These are phyloP conservation scores for Drosophila subquinaria DNA, from an alignment of 2,888 invertebrate species.

Conservation along the genomic window DNA sequence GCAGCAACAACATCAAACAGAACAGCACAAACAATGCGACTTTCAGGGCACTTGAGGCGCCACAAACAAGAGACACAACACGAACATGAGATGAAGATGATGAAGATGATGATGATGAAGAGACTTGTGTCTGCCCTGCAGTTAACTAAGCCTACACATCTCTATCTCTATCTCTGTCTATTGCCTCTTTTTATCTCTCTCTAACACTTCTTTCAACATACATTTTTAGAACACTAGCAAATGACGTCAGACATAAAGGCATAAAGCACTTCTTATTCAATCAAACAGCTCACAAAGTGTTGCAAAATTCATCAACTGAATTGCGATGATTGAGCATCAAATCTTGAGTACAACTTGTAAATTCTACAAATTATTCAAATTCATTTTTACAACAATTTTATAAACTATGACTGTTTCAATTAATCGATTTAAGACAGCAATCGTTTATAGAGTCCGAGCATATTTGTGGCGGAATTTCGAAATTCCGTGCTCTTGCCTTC, in stretches of 20 bases:
- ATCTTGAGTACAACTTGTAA: neutral
- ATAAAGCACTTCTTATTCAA: conserved; percentile 15
- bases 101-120: neutral
- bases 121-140: conserved; percentile 38
- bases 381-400: neutral
- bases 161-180: neutral
- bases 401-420: neutral
- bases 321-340: conserved; percentile 4
- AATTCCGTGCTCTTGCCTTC: too few species aligned
- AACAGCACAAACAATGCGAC: conserved; percentile 56
- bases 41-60: conserved; percentile 58
- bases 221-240: conserved; percentile 11
- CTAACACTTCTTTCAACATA: neutral
- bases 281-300: conserved; percentile 14
- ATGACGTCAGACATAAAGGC: conserved; percentile 39
- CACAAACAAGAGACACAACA: conserved; percentile 57
- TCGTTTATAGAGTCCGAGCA: neutral
- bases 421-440: neutral
- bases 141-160: conserved; percentile 34
- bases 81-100: conserved; percentile 17
- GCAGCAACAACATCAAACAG: conserved; percentile 25
- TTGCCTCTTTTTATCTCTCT: neutral
- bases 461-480: neutral
- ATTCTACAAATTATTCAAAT: conserved; percentile 15
- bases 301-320: conserved; percentile 17